phyloP scores from a whole-genome alignment of 1,140 invertebrate genomes.

The Drosophila burlai region DNA sequence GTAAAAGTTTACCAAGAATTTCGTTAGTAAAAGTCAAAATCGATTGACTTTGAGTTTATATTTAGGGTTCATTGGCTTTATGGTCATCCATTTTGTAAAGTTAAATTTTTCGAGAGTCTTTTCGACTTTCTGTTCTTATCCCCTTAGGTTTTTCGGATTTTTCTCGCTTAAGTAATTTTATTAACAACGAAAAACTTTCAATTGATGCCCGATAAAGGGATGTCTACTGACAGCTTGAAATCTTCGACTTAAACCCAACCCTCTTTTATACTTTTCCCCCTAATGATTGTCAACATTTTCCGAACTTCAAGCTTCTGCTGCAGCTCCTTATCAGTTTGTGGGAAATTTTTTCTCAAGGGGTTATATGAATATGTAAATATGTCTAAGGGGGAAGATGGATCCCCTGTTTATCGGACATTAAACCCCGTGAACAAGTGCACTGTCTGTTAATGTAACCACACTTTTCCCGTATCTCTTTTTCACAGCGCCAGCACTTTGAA shows the following conservation, averaged over 20 bases:
- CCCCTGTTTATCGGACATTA: constrained; percentile 70
- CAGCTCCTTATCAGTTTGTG: constrained; percentile 28
- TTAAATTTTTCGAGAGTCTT: constrained; percentile 13
- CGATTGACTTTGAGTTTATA: constrained; percentile 44
- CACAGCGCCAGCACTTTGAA: constrained; percentile 63
- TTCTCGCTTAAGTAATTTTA: constrained; percentile 20
- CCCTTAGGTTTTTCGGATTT: background rate
- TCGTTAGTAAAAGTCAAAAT: constrained; percentile 34
- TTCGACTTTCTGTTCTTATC: background rate
- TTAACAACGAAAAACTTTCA: constrained; percentile 37
- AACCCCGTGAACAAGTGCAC: constrained; percentile 61
- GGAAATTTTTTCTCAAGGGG: constrained; percentile 47
- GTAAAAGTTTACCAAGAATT: constrained; percentile 57
- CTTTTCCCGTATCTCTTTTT: constrained; percentile 11
- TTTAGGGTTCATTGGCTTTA: constrained; percentile 61
- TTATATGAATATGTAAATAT: constrained; percentile 21
- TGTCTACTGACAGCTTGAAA: constrained; percentile 29
- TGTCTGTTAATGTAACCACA: constrained; percentile 35
- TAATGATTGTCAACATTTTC: constrained; percentile 43
- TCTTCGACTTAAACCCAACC: background rate
- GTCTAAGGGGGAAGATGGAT: constrained; percentile 15
- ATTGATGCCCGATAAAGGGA: constrained; percentile 30
- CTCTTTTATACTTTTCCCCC: background rate
- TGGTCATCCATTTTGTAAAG: background rate
- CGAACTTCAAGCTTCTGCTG: constrained; percentile 8